Evolutionary conservation across 2,797 vertebrate species (phyloP), one percentile per base, ranked within the genome.

Genomic region (Glyptemys insculpta): DNA sequence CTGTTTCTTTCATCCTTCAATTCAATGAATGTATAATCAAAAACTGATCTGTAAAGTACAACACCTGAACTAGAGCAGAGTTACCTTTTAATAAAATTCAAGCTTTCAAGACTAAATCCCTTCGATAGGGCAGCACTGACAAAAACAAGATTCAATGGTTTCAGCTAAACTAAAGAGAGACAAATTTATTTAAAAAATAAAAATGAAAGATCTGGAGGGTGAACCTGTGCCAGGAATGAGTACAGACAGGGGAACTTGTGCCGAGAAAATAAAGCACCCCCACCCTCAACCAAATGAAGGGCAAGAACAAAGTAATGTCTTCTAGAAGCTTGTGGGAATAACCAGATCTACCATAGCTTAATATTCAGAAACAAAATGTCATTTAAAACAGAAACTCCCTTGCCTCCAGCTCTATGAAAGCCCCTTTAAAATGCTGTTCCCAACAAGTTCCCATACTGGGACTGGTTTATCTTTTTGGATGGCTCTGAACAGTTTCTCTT

Each of bases 151-250:
- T 78, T 76, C 23, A 47, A 76, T 49, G 16, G 37, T 6, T 14
- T 94, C 76, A 93, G 78, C 29, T 85, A 94, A 96, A 91, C 23
- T 81, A 56, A 74, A 95, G 18, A 86, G 18, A 86, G 12, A 85
- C 31, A 93, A 88, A 47, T n/a, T 88, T 53, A 89, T 92, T 37
- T 83, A 37, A 95, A 62, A 41, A 91, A 11, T 57, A 47, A 78
- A 41, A 93, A 8, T 72, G 7, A 49, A 78, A 47, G 56, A 85
- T 86, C 8, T n/a, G 76, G 54, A 92, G 72, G 84, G 4, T 18
- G 37, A 57, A 74, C 0, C 29, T 82, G 93, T 89, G 84, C 74
- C 47, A 97, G 44, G 92, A 87, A 79, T 59, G 1, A 81, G 3
- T 83, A 50, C 27, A 90, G 94, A 72, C 27, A 89, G 72, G 6